A percentile compares a stretch with the other conserved stretches of the same genome.
Conservation (phyloP, 2,797 vertebrate species). For the Diplodus puntazzo region DNA sequence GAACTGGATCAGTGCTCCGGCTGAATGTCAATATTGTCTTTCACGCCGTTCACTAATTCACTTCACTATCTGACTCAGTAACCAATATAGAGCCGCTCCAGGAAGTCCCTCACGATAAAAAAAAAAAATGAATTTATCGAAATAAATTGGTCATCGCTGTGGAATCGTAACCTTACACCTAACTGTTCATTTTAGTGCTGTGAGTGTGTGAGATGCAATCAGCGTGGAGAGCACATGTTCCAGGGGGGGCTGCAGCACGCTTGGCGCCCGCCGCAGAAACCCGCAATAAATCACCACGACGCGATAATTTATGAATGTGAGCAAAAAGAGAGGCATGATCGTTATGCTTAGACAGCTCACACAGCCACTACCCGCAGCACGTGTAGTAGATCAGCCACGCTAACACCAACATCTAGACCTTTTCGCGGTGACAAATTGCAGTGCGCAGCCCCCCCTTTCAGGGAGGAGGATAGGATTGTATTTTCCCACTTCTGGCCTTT, state of each 20-base stretch:
- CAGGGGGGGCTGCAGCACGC: conserved; percentile 16
- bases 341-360: conserved; percentile 49
- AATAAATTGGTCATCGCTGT: not conserved
- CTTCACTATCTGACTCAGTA: not conserved
- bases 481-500: conserved; percentile 1
- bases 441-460: not conserved
- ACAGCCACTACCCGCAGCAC: conserved; percentile 30
- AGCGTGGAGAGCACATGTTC: conserved; percentile 18
- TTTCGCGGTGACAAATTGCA: conserved; percentile 19
- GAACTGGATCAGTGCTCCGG: not conserved
- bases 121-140: not conserved
- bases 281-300: conserved; percentile 52
- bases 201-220: conserved; percentile 11
- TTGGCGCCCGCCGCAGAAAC: conserved; percentile 2
- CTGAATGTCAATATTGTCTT: conserved; percentile 1
- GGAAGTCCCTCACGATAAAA: not conserved
- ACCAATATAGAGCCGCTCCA: not conserved
- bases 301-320: conserved; percentile 58
- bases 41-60: not conserved
- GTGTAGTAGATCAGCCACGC: conserved; percentile 48
- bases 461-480: not conserved
- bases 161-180: conserved; percentile 7
- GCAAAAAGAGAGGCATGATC: conserved; percentile 48
- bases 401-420: conserved; percentile 38
- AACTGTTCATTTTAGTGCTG: conserved; percentile 13